Evolutionary conservation across 2,888 invertebrate genomes (phyloP), one percentile per base, ranked within the genome.

Genomic region (Neoascia interrupta): DNA sequence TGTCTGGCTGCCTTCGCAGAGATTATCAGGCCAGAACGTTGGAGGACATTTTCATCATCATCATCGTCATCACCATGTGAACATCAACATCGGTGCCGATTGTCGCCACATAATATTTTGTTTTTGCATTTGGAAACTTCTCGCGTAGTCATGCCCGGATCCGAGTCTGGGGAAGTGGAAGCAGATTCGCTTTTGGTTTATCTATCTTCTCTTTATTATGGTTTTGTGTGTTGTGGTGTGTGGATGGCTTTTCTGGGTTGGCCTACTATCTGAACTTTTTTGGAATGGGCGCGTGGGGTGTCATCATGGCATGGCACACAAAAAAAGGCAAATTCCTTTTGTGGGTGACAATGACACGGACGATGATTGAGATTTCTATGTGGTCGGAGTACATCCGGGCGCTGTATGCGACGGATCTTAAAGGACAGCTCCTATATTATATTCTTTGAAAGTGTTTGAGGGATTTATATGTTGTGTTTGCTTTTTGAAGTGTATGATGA

Each of bases 281-380:
- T 43, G 15, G 53, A 39, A 58, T 37, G 16, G 37, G 36, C 39
- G 54, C 45, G 68, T 45, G 74, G 49, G 75, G 56, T n/a, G n/a
- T n/a, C n/a, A n/a, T n/a, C n/a, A n/a, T n/a, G n/a, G 34, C 8
- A 19, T 60, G 51, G 21, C 51, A 45, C 39, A 39, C 15, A 64
- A 51, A 13, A 16, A 28, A 23, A 5, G 8, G 31, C 16, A 45
- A 58, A 58, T 37, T 58, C 43, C 56, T 63, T 43, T 56, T 19
- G 69, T 53, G 61, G 56, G 64, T 72, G 76, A 72, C 64, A 72
- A 75, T 64, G 70, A 75, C 63, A 76, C 56, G 70, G 70, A 16
- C 63, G 34, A 64, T 70, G 70, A 58, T 70, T 70, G 43, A 51
- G 51, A 75, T 47, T 74, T 60, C 51, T 70, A 51, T 53, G 74